phyloP scores from a whole-genome alignment of 2,113 vertebrate genomes.

The Machaerirhynchus nigripectus region DNA sequence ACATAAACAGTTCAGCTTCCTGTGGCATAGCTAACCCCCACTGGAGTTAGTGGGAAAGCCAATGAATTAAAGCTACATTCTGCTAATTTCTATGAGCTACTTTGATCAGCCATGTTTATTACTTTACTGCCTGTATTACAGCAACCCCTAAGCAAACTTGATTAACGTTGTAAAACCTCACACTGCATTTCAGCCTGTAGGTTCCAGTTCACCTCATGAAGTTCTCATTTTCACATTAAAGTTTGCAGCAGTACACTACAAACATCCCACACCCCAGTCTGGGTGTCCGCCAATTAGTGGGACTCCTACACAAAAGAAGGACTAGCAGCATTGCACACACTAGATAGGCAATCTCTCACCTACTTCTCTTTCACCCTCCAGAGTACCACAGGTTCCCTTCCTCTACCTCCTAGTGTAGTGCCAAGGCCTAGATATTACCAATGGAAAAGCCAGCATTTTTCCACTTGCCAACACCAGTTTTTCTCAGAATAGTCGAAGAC shows the following conservation, averaged over 20 bases:
- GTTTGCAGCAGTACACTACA: not conserved
- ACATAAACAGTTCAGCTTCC: not conserved
- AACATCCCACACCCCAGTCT: not conserved
- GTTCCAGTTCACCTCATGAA: not conserved
- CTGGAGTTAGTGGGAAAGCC: not conserved
- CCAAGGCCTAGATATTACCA: not conserved
- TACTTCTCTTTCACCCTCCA: not conserved
- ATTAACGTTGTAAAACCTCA: not conserved
- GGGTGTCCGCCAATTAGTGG: not conserved
- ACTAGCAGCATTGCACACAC: not conserved
- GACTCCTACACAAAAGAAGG: not conserved
- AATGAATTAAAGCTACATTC: not conserved
- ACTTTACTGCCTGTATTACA: not conserved
- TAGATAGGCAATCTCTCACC: not conserved
- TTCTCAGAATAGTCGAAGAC: not conserved
- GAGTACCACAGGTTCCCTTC: not conserved
- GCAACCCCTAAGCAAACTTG: not conserved
- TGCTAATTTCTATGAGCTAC: not conserved
- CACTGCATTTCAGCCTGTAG: not conserved
- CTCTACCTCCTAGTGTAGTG: not conserved
- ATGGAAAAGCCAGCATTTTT: not conserved
- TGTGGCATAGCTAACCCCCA: not conserved
- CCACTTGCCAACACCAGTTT: not conserved
- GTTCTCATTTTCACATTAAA: not conserved
- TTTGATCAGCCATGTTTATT: not conserved